phyloP scores from a whole-genome alignment of 2,888 invertebrate species.

The Sylvicola fuscatus region DNA sequence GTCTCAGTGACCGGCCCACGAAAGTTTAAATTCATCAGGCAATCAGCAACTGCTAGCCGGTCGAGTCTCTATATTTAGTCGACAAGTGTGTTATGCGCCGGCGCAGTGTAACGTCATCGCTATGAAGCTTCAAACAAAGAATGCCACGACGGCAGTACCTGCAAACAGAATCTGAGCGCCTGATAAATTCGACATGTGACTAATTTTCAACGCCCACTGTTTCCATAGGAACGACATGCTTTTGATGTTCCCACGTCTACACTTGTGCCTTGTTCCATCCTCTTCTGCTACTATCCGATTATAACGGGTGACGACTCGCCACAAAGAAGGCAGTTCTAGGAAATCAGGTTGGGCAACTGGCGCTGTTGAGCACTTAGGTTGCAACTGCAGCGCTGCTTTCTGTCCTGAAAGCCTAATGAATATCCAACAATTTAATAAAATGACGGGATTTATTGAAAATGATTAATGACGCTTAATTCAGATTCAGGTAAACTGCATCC shows the following conservation, averaged over 20 bases:
- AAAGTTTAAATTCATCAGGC: constrained; percentile 22
- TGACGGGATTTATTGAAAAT: constrained; percentile 22
- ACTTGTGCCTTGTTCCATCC: background rate
- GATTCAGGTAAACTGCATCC: too few species aligned
- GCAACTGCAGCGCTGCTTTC: constrained; percentile 1
- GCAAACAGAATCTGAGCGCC: constrained; percentile 2
- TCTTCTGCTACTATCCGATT: too few species aligned
- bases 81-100: background rate
- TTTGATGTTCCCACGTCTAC: background rate
- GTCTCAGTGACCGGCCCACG: constrained; percentile 18
- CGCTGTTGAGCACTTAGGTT: too few species aligned
- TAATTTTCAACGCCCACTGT: constrained; percentile 23
- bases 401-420: constrained; percentile 7
- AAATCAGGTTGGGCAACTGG: too few species aligned
- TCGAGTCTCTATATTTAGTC: background rate
- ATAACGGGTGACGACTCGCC: background rate
- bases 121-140: background rate
- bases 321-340: background rate
- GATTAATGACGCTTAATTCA: too few species aligned
- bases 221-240: constrained; percentile 1
- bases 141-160: background rate
- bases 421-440: constrained; percentile 24
- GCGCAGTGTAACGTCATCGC: too few species aligned
- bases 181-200: constrained; percentile 14
- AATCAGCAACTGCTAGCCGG: too few species aligned